Evolutionary conservation across 1,140 invertebrate species (phyloP).

Genomic region (Sarcophaga bullata): DNA sequence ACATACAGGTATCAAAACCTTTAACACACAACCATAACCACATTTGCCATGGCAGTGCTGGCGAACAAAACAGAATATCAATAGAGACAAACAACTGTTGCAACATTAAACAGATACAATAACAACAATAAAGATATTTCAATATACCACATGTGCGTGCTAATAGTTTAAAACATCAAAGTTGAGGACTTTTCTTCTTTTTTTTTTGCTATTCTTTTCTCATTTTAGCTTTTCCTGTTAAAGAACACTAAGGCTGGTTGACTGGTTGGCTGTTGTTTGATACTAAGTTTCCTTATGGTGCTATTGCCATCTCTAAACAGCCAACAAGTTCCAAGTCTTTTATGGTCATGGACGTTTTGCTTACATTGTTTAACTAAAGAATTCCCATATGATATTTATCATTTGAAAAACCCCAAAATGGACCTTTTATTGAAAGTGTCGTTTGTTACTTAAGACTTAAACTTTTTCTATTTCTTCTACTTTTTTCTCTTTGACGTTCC

Average conservation of each 20-base stretch:
- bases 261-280: neutral
- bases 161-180: slow-evolving; percentile 39
- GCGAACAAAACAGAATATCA: slow-evolving; percentile 30
- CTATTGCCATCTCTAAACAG: neutral
- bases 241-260: neutral
- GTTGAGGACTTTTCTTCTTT: neutral
- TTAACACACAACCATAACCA: slow-evolving; percentile 8
- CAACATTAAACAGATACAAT: neutral
- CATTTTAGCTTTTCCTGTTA: no score
- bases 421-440: slow-evolving; percentile 39
- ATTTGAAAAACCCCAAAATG: slow-evolving; percentile 33
- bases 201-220: no score
- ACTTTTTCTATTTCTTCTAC: neutral
- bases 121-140: slow-evolving; percentile 36
- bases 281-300: no score
- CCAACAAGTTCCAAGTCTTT: slow-evolving; percentile 29
- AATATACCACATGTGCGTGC: slow-evolving; percentile 40
- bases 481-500: neutral
- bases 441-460: neutral
- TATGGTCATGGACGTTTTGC: neutral
- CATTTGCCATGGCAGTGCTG: neutral
- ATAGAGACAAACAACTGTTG: slow-evolving; percentile 34
- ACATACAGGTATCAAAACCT: neutral
- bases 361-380: slow-evolving; percentile 1
- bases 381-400: slow-evolving; percentile 40